phyloP scores from a whole-genome alignment of 2,888 invertebrate genomes.

The Sympetrum striolatum region DNA sequence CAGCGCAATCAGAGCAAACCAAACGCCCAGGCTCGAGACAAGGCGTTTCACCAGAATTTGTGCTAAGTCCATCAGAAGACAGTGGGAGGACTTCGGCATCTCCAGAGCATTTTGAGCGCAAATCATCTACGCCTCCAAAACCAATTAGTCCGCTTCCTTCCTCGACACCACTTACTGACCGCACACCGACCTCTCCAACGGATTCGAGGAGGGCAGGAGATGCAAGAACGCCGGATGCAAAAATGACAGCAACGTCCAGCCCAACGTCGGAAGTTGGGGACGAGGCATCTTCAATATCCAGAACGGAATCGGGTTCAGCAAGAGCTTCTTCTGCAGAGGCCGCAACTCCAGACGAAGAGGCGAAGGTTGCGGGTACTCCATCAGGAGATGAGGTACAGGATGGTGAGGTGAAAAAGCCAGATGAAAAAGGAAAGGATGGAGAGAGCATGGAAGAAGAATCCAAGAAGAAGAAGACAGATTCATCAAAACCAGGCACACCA shows the following conservation, averaged over 20 bases:
- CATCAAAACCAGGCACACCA: conserved; percentile 9
- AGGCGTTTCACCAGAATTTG: conserved; percentile 6
- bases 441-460: background rate
- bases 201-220: background rate
- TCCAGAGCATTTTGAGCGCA: background rate
- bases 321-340: conserved; percentile 13
- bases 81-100: conserved; percentile 20
- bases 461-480: conserved; percentile 1
- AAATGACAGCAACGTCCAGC: conserved; percentile 4
- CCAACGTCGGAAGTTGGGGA: conserved; percentile 22
- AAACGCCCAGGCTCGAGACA: conserved; percentile 15
- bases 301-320: conserved; percentile 7
- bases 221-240: background rate
- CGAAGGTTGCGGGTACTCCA: background rate
- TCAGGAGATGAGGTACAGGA: background rate
- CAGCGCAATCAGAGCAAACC: background rate
- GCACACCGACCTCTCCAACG: conserved; percentile 6
- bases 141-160: conserved; percentile 1
- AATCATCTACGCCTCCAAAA: background rate
- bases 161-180: background rate
- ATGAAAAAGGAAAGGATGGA: background rate
- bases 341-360: conserved; percentile 13
- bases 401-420: background rate
- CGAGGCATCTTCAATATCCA: conserved; percentile 5
- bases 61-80: conserved; percentile 31